Evolutionary conservation across 2,888 invertebrate species (phyloP).

Genomic region (Agelastica alni): DNA sequence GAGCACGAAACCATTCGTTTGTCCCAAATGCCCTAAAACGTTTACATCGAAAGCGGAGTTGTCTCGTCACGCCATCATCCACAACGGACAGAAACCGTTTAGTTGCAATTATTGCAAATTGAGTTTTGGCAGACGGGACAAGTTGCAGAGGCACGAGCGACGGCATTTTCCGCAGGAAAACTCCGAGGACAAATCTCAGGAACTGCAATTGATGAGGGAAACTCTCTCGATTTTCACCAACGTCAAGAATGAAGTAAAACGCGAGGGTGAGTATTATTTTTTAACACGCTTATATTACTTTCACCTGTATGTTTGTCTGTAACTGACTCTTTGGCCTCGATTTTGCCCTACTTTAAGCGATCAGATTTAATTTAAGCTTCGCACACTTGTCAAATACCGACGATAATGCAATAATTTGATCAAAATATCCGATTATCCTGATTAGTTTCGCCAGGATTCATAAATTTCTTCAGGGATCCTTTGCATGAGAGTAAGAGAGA

Average conservation of each 20-base stretch:
- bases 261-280: slow-evolving; percentile 35
- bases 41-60: slow-evolving; percentile 72
- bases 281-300: no score
- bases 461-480: no score
- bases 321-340: no score
- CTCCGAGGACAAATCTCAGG: slow-evolving; percentile 49
- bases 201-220: slow-evolving; percentile 49
- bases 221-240: slow-evolving; percentile 43
- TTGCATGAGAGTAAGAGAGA: no score
- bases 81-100: slow-evolving; percentile 69
- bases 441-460: no score
- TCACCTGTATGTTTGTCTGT: no score
- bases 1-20: slow-evolving; percentile 72
- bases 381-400: no score
- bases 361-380: no score
- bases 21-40: slow-evolving; percentile 72
- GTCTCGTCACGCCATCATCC: slow-evolving; percentile 68
- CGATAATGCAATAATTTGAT: no score
- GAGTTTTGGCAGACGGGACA: slow-evolving; percentile 71
- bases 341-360: no score
- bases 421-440: no score
- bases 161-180: slow-evolving; percentile 60
- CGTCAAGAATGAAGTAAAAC: slow-evolving; percentile 30
- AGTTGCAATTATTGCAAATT: slow-evolving; percentile 68
- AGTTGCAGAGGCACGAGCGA: slow-evolving; percentile 69